These are phyloP conservation scores for Plectrocnemia conspersa DNA, from an alignment of 1,140 invertebrate genomes.

Conservation along the genomic window DNA sequence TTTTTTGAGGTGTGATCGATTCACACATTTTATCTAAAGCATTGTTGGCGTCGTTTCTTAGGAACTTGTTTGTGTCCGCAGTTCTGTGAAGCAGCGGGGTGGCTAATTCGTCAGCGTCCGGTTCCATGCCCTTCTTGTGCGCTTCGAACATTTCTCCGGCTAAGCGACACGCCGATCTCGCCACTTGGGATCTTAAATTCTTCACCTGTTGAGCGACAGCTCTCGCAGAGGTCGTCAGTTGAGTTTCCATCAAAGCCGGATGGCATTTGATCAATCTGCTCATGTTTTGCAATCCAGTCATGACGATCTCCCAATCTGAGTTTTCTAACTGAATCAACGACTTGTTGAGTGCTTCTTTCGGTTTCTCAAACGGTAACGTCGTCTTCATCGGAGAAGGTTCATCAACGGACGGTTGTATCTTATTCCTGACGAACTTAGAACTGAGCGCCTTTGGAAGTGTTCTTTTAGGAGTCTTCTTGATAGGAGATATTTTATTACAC, in stretches of 20 bases:
- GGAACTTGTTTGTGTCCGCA: slow-evolving; percentile 88
- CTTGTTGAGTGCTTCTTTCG: slow-evolving; percentile 59
- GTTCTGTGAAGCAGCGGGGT: slow-evolving; percentile 76
- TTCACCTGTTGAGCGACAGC: slow-evolving; percentile 71
- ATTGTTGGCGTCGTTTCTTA: slow-evolving; percentile 79
- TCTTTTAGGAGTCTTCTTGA: slow-evolving; percentile 15
- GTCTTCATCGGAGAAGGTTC: background rate
- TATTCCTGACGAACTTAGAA: slow-evolving; percentile 26
- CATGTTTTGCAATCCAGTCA: slow-evolving; percentile 70
- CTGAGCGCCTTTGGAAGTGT: slow-evolving; percentile 16
- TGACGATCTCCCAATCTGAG: slow-evolving; percentile 80
- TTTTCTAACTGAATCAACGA: slow-evolving; percentile 64
- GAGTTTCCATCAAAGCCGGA: slow-evolving; percentile 59
- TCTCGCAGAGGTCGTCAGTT: slow-evolving; percentile 61
- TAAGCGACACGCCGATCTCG: slow-evolving; percentile 75
- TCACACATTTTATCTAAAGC: slow-evolving; percentile 78
- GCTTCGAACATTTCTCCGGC: slow-evolving; percentile 71
- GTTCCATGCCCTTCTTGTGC: slow-evolving; percentile 68
- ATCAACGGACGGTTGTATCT: slow-evolving; percentile 24
- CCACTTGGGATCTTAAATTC: slow-evolving; percentile 87
- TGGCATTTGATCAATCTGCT: slow-evolving; percentile 69
- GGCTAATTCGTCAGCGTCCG: slow-evolving; percentile 83
- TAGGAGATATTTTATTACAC: slow-evolving; percentile 25
- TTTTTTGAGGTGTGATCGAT: slow-evolving; percentile 49
- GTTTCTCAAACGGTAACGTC: slow-evolving; percentile 51